Conservation (phyloP, 2,797 vertebrate species). For the Pangasius sanitwongsei region DNA sequence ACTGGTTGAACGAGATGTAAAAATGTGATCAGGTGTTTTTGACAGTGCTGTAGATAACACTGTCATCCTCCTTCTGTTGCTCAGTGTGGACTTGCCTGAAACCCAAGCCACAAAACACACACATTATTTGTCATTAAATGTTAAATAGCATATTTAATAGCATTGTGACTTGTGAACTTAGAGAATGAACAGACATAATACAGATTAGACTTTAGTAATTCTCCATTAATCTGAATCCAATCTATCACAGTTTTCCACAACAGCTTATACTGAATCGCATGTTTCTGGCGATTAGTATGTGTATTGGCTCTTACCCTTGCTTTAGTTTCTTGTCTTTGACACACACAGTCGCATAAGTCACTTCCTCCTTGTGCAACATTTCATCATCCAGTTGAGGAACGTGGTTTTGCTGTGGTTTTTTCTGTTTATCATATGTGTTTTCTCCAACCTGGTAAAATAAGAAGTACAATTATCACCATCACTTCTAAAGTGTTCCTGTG, state of each 20-base stretch:
- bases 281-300: neutral
- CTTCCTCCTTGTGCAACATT: neutral
- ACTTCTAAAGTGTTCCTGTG: neutral
- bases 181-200: neutral
- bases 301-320: neutral
- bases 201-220: neutral
- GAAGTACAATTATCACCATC: neutral
- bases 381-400: neutral
- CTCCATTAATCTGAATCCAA: neutral
- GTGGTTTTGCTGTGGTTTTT: neutral
- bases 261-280: neutral
- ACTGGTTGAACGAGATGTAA: neutral
- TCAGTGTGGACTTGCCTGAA: neutral
- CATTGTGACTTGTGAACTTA: neutral
- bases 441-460: neutral
- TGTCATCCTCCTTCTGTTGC: neutral
- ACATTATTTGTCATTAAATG: neutral
- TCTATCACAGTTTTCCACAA: neutral
- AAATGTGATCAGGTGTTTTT: neutral
- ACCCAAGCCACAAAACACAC: neutral
- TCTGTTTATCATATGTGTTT: neutral
- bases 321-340: neutral
- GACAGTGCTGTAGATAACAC: slow-evolving; percentile 21
- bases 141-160: neutral
- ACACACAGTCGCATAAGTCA: neutral